Evolutionary conservation across 2,888 invertebrate species (phyloP), one percentile per base, ranked within the genome.

Genomic region (Xanthia togata): DNA sequence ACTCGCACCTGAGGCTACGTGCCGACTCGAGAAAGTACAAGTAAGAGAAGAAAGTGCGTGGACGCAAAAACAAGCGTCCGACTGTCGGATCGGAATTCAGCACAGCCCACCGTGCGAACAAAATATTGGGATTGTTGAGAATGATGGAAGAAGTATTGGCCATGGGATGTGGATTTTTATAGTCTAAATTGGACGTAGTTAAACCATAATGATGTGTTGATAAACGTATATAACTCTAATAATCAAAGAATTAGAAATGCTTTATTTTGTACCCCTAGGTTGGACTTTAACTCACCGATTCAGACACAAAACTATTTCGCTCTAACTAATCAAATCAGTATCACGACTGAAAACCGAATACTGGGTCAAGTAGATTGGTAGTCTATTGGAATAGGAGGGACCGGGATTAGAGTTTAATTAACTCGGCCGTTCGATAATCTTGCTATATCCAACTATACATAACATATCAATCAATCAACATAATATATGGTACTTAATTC

Each of bases 31-130:
- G 95, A 96, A 95, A 96, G 95, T 95, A 93, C 91, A 92, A 92
- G 92, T 91, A 90, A 89, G 87, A 92, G 93, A 95, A 93, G 95
- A 95, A 96, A 95, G 95, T 95, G 94, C 94, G 95, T 93, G 89
- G 88, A 91, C 89, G 92, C 92, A 93, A 93, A 94, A 95, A 94
- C 93, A 92, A 85, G 88, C 88, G 86, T 89, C 90, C 89, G 88
- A 91, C 90, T 85, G 88, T 90, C 89, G 92, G 92, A 89, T 90
- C 82, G 93, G 94, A 93, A 94, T 95, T 92, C 91, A 92, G 88
- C 82, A 82, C 86, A 82, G 84, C 68, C 78, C 87, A 79, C 75
- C 92, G 88, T 92, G 89, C 74, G 87, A 88, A 78, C 83, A 64
- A 78, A 82, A 83, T 81, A 85, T 83, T 81, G 50, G 73, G 74